Evolutionary conservation across 2,888 invertebrate genomes (phyloP).

Genomic region (Agrotis segetum): DNA sequence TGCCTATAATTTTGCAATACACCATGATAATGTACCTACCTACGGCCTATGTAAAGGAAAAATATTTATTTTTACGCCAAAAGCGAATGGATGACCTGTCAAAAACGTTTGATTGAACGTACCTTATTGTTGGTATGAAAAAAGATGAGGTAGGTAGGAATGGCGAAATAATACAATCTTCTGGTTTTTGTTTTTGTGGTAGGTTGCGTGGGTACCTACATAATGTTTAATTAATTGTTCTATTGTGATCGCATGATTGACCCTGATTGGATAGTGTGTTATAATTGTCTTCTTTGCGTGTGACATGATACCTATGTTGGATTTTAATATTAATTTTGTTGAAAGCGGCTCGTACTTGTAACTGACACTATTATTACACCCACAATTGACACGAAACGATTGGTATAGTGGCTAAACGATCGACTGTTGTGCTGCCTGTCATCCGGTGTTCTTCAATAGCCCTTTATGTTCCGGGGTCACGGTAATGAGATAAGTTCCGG

Average conservation of each 20-base stretch:
- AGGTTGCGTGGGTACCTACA: not conserved
- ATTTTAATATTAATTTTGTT: not conserved
- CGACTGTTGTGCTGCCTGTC: no score
- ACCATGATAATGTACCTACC: constrained; percentile 1
- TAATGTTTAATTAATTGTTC: constrained; percentile 26
- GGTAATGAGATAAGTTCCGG: no score
- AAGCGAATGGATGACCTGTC: constrained; percentile 54
- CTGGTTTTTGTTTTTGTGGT: constrained; percentile 20
- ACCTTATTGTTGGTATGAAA: constrained; percentile 48
- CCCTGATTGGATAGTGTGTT: not conserved
- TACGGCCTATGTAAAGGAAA: constrained; percentile 15
- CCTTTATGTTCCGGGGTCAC: no score
- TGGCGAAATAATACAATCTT: constrained; percentile 35
- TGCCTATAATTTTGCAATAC: not conserved
- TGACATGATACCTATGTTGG: not conserved
- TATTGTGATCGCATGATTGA: constrained; percentile 15
- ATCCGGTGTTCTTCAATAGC: no score
- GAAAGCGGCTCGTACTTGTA: not conserved
- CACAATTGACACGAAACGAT: not conserved
- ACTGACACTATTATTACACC: not conserved
- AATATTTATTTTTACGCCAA: constrained; percentile 55
- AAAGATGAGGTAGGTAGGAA: constrained; percentile 39
- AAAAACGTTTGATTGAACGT: constrained; percentile 53
- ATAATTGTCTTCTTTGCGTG: constrained; percentile 1
- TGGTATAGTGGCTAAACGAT: no score